Evolutionary conservation across 2,113 vertebrate species (phyloP).

Genomic region (Climacteris rufus): DNA sequence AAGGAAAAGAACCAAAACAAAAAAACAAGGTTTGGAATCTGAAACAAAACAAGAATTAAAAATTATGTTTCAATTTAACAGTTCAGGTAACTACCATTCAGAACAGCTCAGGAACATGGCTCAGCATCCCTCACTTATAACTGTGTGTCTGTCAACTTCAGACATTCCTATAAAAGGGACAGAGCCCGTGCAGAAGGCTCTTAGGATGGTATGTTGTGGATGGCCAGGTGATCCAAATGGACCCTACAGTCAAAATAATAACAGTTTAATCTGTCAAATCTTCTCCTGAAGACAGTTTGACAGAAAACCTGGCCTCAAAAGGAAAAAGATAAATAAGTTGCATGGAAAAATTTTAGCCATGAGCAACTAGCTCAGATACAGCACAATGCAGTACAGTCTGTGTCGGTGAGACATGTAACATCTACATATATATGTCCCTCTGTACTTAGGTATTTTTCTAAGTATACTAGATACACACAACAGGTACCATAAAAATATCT

Average conservation of each 20-base stretch:
- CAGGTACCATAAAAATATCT: background rate
- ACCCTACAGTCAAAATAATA: background rate
- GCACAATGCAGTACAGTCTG: background rate
- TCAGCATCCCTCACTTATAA: background rate
- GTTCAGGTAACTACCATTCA: background rate
- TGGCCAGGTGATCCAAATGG: background rate
- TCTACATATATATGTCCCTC: background rate
- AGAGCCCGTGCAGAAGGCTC: background rate
- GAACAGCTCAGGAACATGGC: background rate
- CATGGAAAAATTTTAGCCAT: background rate
- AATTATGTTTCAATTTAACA: background rate
- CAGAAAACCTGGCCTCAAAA: background rate
- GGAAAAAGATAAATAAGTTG: background rate
- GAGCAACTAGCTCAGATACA: background rate
- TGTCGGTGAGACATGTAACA: background rate
- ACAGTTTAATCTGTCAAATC: background rate
- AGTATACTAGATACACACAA: background rate
- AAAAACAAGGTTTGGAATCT: background rate
- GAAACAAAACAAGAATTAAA: background rate
- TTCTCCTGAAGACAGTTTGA: background rate
- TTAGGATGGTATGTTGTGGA: background rate
- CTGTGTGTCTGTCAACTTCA: fast-evolving
- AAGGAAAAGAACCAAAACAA: background rate
- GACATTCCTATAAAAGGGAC: background rate
- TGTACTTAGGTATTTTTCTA: background rate